Conservation (phyloP, 1,140 invertebrate genomes). For the Drosophila pandora region DNA sequence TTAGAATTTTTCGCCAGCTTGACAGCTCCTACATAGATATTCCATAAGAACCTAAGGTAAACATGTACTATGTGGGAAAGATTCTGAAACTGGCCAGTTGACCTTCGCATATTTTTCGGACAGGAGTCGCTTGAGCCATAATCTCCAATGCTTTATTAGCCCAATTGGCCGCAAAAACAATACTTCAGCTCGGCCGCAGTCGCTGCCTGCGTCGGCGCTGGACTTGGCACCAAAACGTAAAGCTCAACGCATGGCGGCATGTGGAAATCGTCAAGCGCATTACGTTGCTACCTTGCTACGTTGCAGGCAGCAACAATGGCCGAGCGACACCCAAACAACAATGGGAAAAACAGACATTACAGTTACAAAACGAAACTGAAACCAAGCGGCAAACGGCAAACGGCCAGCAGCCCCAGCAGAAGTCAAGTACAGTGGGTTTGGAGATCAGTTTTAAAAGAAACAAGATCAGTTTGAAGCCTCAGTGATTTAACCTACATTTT, state of each 20-base stretch:
- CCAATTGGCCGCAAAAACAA: constrained; percentile 59
- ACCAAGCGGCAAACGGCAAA: constrained; percentile 55
- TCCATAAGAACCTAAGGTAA: constrained; percentile 1
- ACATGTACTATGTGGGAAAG: no score
- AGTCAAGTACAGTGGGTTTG: constrained; percentile 18
- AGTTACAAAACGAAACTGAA: constrained; percentile 76
- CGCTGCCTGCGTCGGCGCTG: constrained; percentile 45
- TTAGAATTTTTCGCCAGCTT: constrained; percentile 69
- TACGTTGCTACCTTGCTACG: constrained; percentile 64
- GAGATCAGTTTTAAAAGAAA: not conserved
- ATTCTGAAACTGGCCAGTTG: constrained; percentile 11
- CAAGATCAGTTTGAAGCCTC: constrained; percentile 10
- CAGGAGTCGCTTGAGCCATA: constrained; percentile 50
- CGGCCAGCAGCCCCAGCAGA: constrained; percentile 18
- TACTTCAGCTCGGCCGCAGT: constrained; percentile 10
- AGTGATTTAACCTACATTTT: not conserved
- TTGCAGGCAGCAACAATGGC: constrained; percentile 38
- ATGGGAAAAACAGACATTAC: constrained; percentile 68
- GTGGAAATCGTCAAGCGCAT: constrained; percentile 72
- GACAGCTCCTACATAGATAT: constrained; percentile 42
- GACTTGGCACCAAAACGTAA: constrained; percentile 81
- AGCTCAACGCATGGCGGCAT: constrained; percentile 61
- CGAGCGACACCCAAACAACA: constrained; percentile 37
- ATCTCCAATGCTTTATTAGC: constrained; percentile 62
- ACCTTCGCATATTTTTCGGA: constrained; percentile 70